Evolutionary conservation across 2,113 vertebrate species (phyloP).

Genomic region (Urocynchramus pylzowi): DNA sequence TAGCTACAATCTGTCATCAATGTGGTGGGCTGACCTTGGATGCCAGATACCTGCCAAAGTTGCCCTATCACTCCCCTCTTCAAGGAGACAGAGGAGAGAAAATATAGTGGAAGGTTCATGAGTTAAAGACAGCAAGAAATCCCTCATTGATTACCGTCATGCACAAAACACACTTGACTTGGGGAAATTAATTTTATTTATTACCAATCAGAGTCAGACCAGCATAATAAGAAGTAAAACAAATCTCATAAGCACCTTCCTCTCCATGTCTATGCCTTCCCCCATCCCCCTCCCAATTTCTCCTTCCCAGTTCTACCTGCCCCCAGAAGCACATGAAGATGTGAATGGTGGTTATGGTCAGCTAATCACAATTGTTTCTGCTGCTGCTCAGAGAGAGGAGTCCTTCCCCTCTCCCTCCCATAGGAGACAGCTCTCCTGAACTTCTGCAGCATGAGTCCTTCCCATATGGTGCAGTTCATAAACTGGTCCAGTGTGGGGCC

Average conservation of each 20-base stretch:
- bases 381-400: too few species aligned
- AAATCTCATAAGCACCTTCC: not conserved
- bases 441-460: not conserved
- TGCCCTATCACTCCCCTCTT: not conserved
- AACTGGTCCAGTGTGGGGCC: not conserved
- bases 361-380: not conserved
- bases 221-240: not conserved
- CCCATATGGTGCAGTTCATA: not conserved
- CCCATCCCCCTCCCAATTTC: accelerated
- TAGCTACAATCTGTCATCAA: not conserved
- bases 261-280: not conserved
- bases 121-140: not conserved
- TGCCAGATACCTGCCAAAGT: not conserved
- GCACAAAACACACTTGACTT: not conserved
- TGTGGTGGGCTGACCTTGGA: not conserved
- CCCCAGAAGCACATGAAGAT: not conserved
- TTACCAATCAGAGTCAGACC: not conserved
- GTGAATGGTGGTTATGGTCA: not conserved
- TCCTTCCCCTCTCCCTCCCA: not conserved
- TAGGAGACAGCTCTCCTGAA: not conserved
- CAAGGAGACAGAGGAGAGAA: not conserved
- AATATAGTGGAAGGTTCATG: not conserved
- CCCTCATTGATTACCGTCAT: not conserved
- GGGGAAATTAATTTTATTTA: not conserved
- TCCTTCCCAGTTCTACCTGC: not conserved